Evolutionary conservation across 2,113 vertebrate species (phyloP).

Genomic region (Mobula hypostoma): DNA sequence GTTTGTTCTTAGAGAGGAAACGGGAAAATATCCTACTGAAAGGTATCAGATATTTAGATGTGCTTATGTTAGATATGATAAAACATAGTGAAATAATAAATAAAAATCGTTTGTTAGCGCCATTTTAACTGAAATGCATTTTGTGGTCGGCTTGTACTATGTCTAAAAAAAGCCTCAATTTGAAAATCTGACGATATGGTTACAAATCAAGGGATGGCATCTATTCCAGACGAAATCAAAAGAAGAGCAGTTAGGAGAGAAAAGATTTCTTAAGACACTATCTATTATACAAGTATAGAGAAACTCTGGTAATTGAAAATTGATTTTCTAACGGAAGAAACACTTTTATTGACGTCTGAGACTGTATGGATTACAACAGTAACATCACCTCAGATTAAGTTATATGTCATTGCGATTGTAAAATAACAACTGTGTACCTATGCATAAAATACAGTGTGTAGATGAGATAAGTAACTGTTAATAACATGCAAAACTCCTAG

Average conservation of each 20-base stretch:
- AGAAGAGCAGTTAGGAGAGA: neutral
- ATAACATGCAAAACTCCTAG: neutral
- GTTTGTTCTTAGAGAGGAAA: neutral
- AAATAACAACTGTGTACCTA: conserved; percentile 27
- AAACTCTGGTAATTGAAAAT: conserved; percentile 31
- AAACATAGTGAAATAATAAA: neutral
- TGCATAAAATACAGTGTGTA: neutral
- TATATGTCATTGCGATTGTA: conserved; percentile 26
- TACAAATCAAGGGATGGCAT: neutral
- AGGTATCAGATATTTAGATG: conserved; percentile 1
- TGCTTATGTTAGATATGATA: neutral
- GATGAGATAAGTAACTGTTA: neutral
- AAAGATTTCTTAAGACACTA: conserved; percentile 22
- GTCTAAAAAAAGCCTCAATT: neutral
- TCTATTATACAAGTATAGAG: conserved; percentile 11
- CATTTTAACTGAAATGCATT: neutral
- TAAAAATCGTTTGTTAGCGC: neutral
- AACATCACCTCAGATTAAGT: conserved; percentile 15
- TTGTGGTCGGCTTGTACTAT: neutral
- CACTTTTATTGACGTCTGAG: conserved; percentile 26
- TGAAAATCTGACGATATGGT: neutral
- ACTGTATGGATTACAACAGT: conserved; percentile 21
- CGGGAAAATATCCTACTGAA: neutral
- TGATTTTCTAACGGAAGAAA: conserved; percentile 27
- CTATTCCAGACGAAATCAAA: conserved; percentile 7